Base-by-base conservation (phyloP, 2,888 invertebrate genomes). In the Chloroclysta siterata region DNA sequence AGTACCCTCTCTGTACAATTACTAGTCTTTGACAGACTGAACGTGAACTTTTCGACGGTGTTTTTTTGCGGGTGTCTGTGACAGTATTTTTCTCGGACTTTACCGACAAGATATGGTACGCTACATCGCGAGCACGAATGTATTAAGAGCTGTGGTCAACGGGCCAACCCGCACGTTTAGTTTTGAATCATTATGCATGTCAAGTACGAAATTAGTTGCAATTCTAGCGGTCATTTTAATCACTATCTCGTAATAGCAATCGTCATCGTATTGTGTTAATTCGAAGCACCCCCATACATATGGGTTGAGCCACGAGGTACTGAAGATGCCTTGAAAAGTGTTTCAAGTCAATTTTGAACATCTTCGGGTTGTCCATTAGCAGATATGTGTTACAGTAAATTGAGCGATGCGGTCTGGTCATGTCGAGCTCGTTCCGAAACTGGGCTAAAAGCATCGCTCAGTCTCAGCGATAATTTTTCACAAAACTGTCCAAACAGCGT, bases 391-490 rank as follows among this genome's bases (percentile, higher is more conserved):
- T 83, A 77, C 78, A 76, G 80, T 77, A 84, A 88, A 88, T 88
- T 83, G 84, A 79, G 77, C 81, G 80, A 67, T 71, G 69, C 65
- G 77, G 82, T 82, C 77, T 78, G 83, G 82, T 83, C 87, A 85
- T 85, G 86, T 81, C 83, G 81, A 77, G 76, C 68, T 73, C 75
- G 78, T 76, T 76, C 78, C 65, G 73, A 83, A 90, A 87, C 88
- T 87, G 79, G 86, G 85, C 78, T 87, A 87, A 86, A 85, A 84
- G 83, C 85, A 77, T 74, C 83, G 84, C 83, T 87, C 81, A 82
- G 69, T 48, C 75, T 52, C 64, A 13, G 66, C 70, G 68, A 83
- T 83, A 82, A 87, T 88, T 88, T 88, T 87, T 87, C 83, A 83
- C 80, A 76, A 83, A 84, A 79, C 81, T 77, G 81, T 80, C 79